Conservation (phyloP, 1,140 invertebrate genomes). For the Linepithema humile region DNA sequence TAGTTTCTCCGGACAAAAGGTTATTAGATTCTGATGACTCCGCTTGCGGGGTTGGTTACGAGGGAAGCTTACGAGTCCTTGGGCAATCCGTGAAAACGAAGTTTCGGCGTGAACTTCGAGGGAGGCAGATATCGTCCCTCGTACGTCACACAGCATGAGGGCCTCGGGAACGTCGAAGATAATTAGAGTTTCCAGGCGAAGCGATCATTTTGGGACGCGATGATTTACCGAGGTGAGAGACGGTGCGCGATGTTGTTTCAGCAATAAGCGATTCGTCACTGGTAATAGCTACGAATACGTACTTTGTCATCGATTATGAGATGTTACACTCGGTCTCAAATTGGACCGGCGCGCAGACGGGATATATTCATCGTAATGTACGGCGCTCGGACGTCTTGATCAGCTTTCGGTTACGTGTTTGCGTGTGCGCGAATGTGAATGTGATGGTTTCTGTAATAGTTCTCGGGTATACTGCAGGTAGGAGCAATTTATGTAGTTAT, state of each 20-base stretch:
- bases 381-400: constrained; percentile 6
- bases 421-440: too few relatives aligned
- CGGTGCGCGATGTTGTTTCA: constrained; percentile 37
- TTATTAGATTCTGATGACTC: constrained; percentile 65
- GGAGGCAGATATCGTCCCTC: constrained; percentile 20
- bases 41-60: constrained; percentile 24
- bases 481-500: constrained; percentile 10
- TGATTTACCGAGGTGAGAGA: constrained; percentile 27
- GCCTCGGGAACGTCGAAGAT: constrained; percentile 21
- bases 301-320: constrained; percentile 50
- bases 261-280: constrained; percentile 48
- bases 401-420: constrained; percentile 1
- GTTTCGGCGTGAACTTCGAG: constrained; percentile 28
- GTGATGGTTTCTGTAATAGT: not conserved
- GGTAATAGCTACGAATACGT: constrained; percentile 41
- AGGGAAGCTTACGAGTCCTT: constrained; percentile 15
- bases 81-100: constrained; percentile 29
- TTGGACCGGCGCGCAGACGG: constrained; percentile 2
- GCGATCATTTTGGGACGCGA: constrained; percentile 3
- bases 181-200: constrained; percentile 33
- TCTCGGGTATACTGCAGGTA: not conserved
- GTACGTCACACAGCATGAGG: not conserved
- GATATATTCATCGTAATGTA: constrained; percentile 30
- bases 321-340: constrained; percentile 22
- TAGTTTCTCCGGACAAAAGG: constrained; percentile 28